phyloP scores from a whole-genome alignment of 2,113 vertebrate genomes.

The Megaptera novaeangliae region DNA sequence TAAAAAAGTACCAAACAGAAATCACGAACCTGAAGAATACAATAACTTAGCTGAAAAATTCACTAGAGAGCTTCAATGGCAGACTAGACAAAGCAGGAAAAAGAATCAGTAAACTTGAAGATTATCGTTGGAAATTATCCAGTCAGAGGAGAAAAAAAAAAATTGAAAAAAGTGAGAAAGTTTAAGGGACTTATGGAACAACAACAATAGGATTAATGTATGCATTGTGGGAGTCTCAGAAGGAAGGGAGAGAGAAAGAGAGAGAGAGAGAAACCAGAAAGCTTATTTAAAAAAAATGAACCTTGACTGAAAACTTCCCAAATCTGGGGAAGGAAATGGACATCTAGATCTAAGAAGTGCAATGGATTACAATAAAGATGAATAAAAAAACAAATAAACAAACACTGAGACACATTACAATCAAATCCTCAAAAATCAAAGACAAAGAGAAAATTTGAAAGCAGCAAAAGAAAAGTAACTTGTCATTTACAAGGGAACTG shows the following conservation, averaged over 20 bases:
- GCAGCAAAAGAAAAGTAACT: neutral
- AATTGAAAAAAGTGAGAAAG: neutral
- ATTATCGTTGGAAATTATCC: neutral
- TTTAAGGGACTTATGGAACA: neutral
- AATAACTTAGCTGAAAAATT: neutral
- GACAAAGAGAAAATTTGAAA: neutral
- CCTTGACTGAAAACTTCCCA: neutral
- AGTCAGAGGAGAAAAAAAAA: neutral
- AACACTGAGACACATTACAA: neutral
- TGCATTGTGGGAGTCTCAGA: neutral
- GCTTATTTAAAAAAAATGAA: neutral
- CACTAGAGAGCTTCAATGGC: neutral
- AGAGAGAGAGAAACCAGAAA: neutral
- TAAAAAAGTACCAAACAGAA: neutral
- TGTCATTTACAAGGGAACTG: neutral
- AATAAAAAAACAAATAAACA: neutral
- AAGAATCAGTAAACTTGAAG: neutral
- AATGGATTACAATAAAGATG: neutral
- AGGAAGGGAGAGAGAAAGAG: neutral
- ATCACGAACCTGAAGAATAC: neutral
- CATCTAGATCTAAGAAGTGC: neutral
- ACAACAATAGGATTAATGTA: neutral
- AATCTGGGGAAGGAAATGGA: neutral
- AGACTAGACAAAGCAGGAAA: neutral
- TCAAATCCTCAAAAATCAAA: neutral